phyloP scores from a whole-genome alignment of 2,888 invertebrate genomes.

The Orthosia cruda region DNA sequence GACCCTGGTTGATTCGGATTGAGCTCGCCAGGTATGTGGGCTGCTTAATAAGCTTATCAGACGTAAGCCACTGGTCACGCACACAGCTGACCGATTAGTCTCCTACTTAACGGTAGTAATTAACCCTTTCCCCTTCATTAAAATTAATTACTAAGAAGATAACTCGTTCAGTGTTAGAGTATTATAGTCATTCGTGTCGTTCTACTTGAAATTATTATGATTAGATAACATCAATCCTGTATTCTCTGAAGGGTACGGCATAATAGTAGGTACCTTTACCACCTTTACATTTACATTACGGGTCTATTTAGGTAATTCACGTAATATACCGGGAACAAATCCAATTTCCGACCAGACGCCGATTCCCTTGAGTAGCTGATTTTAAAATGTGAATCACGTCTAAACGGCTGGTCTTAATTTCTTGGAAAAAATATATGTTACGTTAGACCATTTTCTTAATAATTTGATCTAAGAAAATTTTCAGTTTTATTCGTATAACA shows the following conservation, averaged over 20 bases:
- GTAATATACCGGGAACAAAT: too few relatives aligned
- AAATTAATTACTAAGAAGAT: constrained; percentile 30
- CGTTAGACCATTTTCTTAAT: too few relatives aligned
- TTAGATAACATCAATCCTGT: neutral
- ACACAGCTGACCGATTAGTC: constrained; percentile 7
- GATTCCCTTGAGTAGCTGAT: too few relatives aligned
- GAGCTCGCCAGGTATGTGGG: neutral
- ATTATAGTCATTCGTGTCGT: neutral
- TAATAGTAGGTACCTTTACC: neutral
- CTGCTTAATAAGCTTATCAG: neutral
- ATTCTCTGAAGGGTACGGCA: neutral
- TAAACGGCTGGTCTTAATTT: too few relatives aligned
- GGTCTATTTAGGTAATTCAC: too few relatives aligned
- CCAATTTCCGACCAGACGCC: neutral
- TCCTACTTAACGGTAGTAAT: constrained; percentile 12
- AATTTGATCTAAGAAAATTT: too few relatives aligned
- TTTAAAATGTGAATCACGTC: too few relatives aligned
- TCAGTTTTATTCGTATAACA: too few relatives aligned
- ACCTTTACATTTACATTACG: too few relatives aligned
- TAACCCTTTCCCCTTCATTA: constrained; percentile 36
- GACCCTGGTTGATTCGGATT: neutral
- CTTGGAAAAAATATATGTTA: too few relatives aligned
- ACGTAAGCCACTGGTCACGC: neutral
- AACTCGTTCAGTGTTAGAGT: neutral
- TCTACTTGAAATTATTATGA: neutral